Evolutionary conservation across 1,140 invertebrate species (phyloP).

Genomic region (Brachionus angularis): DNA sequence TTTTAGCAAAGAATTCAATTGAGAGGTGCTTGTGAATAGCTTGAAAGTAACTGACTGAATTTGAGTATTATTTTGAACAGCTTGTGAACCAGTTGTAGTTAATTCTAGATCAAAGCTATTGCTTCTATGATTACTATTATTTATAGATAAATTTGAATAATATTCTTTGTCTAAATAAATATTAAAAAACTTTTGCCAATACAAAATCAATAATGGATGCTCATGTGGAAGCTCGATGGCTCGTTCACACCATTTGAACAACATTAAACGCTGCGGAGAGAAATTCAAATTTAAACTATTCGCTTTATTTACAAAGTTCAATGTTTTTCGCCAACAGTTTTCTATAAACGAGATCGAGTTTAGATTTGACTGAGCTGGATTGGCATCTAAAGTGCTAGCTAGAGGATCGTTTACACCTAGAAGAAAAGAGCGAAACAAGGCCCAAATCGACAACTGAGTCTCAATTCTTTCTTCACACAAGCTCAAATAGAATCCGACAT

Average conservation of each 20-base stretch:
- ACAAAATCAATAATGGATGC: conserved; percentile 68
- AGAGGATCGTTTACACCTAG: conserved; percentile 4
- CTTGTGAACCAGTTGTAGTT: neutral
- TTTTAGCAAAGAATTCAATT: conserved; percentile 64
- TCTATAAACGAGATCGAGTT: conserved; percentile 27
- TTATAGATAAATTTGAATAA: no score
- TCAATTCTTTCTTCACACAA: conserved; percentile 36
- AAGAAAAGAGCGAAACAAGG: conserved; percentile 8
- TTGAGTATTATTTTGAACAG: neutral
- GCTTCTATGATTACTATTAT: no score
- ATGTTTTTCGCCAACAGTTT: conserved; percentile 13
- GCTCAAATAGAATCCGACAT: conserved; percentile 34
- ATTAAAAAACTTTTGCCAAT: conserved; percentile 76
- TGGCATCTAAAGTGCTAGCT: neutral
- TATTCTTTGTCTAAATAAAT: conserved; percentile 65
- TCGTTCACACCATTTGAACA: conserved; percentile 66
- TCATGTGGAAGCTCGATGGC: conserved; percentile 68
- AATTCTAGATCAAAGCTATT: neutral
- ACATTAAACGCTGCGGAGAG: conserved; percentile 27
- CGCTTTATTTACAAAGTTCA: neutral
- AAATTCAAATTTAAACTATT: conserved; percentile 15
- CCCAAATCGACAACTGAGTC: conserved; percentile 21
- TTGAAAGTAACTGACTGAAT: conserved; percentile 29
- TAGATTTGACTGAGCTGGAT: neutral
- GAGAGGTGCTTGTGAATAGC: conserved; percentile 45